phyloP scores from a whole-genome alignment of 2,797 vertebrate species.

The Phoxinus dragarum region DNA sequence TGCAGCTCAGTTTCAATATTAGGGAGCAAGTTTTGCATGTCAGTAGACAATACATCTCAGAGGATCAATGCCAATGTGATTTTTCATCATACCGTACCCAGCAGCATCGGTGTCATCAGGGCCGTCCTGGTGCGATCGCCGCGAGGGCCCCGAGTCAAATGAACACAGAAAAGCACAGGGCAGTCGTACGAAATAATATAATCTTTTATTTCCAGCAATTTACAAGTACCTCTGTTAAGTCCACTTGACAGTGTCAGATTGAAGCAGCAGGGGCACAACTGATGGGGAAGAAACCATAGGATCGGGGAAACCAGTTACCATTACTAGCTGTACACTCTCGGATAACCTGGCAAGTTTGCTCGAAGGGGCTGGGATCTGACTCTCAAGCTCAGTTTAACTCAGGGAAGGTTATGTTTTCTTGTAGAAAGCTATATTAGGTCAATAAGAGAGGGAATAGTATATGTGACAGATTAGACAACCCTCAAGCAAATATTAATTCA shows the following conservation, averaged over 20 bases:
- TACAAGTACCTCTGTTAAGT: constrained; percentile 74
- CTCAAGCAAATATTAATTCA: constrained; percentile 11
- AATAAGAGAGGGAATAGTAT: constrained; percentile 6
- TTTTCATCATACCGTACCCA: background rate
- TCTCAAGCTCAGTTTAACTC: constrained; percentile 8
- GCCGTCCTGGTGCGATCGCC: background rate
- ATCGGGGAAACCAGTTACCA: background rate
- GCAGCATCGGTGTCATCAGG: background rate
- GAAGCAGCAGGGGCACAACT: constrained; percentile 48
- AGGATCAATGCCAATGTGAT: background rate
- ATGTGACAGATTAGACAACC: constrained; percentile 37
- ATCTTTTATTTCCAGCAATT: constrained; percentile 83
- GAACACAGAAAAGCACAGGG: constrained; percentile 34
- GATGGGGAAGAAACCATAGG: constrained; percentile 29
- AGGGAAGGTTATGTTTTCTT: constrained; percentile 22
- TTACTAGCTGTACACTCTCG: constrained; percentile 10
- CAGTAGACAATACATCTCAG: background rate
- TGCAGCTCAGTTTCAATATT: background rate
- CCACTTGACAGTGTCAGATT: constrained; percentile 66
- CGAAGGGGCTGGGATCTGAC: background rate
- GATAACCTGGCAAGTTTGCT: constrained; percentile 9
- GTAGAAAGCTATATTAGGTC: constrained; percentile 10
- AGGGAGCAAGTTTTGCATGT: background rate
- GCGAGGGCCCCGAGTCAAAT: background rate
- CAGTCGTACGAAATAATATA: constrained; percentile 78